Percentiles rank a stretch among this genome's conserved stretches.
phyloP scores from a whole-genome alignment of 2,113 vertebrate genomes.

The Narcine bancroftii region DNA sequence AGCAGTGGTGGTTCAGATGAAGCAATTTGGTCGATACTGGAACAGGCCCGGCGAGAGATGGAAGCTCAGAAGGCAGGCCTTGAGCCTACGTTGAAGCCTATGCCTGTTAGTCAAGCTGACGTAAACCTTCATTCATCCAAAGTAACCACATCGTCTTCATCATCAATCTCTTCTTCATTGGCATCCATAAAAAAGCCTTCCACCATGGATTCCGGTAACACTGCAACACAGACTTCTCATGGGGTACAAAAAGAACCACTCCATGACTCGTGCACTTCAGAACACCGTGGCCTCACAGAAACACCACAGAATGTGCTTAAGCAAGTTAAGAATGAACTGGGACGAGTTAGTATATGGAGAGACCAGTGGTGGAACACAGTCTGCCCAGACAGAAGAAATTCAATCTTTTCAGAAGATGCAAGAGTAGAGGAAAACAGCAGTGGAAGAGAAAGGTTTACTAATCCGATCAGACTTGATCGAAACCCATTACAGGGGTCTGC shows the following conservation, averaged over 20 bases:
- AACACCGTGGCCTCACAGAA: constrained; percentile 61
- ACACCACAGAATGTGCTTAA: constrained; percentile 58
- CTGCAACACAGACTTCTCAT: constrained; percentile 60
- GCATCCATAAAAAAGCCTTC: constrained; percentile 78
- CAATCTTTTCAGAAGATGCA: constrained; percentile 56
- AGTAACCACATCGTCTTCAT: constrained; percentile 63
- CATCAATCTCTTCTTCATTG: constrained; percentile 71
- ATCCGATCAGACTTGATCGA: constrained; percentile 60
- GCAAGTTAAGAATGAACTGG: constrained; percentile 66
- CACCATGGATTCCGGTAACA: constrained; percentile 59
- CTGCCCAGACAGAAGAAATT: constrained; percentile 66
- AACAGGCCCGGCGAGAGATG: constrained; percentile 89
- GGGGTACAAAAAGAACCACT: constrained; percentile 69
- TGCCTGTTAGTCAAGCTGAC: constrained; percentile 73
- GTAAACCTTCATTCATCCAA: constrained; percentile 70
- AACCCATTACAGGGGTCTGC: constrained; percentile 63
- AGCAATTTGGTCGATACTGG: constrained; percentile 86
- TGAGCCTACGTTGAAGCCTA: constrained; percentile 80
- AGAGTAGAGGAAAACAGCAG: constrained; percentile 69
- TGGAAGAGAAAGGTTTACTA: constrained; percentile 58
- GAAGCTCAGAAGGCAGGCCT: constrained; percentile 85
- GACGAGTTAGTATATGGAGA: constrained; percentile 73
- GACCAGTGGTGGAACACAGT: constrained; percentile 89
- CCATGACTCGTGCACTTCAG: constrained; percentile 57
- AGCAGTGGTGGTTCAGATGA: constrained; percentile 75